Conservation (phyloP, 2,113 vertebrate genomes). For the Pseudorectes ferrugineus region DNA sequence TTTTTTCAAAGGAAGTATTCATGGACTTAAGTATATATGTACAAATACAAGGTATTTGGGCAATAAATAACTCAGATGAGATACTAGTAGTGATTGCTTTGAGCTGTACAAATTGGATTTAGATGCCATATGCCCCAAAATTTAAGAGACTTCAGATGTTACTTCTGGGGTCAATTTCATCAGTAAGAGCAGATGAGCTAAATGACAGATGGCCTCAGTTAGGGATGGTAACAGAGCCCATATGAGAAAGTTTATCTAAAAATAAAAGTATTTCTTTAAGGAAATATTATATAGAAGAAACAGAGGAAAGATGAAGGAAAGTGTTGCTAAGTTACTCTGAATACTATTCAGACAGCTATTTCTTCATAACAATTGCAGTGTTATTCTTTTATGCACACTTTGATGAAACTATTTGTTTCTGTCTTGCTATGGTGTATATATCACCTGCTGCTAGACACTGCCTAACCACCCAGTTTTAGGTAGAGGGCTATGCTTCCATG, state of each 20-base stretch:
- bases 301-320: neutral
- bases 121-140: neutral
- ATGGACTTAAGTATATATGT: neutral
- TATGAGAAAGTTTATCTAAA: neutral
- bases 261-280: neutral
- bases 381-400: neutral
- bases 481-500: neutral
- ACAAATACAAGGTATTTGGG: neutral
- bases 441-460: neutral
- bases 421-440: accelerated
- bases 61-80: neutral
- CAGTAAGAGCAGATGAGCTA: neutral
- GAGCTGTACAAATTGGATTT: neutral
- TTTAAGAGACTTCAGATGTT: neutral
- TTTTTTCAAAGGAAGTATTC: neutral
- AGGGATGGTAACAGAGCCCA: neutral
- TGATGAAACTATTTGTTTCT: neutral
- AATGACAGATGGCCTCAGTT: neutral
- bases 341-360: neutral
- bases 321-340: neutral
- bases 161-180: neutral
- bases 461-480: neutral
- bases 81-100: neutral
- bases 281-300: neutral
- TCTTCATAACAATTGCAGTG: neutral